Percentiles rank a stretch among this genome's conserved stretches.
These are phyloP conservation scores for Dreissena polymorpha DNA, from an alignment of 1,140 invertebrate genomes.

Conservation along the genomic window DNA sequence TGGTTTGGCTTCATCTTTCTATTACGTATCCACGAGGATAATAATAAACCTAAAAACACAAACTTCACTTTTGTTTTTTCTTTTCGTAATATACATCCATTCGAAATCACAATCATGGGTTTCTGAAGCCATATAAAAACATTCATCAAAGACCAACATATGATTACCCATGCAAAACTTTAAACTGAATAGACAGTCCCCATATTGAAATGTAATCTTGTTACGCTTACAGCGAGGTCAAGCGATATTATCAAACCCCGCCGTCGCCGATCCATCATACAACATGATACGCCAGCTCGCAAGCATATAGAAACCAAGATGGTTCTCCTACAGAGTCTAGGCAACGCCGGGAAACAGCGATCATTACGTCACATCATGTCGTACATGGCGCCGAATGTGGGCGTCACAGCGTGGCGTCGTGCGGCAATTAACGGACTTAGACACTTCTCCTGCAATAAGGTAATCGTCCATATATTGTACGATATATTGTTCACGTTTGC, in stretches of 20 bases:
- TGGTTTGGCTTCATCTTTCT: no score
- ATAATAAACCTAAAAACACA: no score
- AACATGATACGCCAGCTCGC: conserved; percentile 16
- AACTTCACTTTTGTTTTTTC: no score
- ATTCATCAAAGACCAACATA: no score
- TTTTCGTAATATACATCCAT: no score
- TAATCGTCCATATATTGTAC: background rate
- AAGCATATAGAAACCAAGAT: conserved; percentile 39
- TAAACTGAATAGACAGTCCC: no score
- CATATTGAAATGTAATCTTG: no score
- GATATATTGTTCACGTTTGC: no score
- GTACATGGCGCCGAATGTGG: conserved; percentile 41
- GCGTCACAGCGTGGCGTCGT: conserved; percentile 32
- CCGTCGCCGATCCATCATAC: conserved; percentile 9
- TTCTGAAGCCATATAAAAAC: no score
- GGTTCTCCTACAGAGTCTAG: conserved; percentile 28
- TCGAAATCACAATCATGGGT: no score
- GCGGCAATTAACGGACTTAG: conserved; percentile 23
- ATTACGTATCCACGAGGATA: no score
- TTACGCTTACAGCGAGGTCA: conserved; percentile 9
- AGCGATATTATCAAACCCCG: conserved; percentile 30
- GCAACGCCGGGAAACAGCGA: conserved; percentile 28
- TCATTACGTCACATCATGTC: conserved; percentile 31
- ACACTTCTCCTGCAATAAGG: conserved; percentile 34
- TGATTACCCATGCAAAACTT: no score